These are phyloP conservation scores for Pammene fasciana DNA, from an alignment of 2,888 invertebrate genomes.

Conservation along the genomic window DNA sequence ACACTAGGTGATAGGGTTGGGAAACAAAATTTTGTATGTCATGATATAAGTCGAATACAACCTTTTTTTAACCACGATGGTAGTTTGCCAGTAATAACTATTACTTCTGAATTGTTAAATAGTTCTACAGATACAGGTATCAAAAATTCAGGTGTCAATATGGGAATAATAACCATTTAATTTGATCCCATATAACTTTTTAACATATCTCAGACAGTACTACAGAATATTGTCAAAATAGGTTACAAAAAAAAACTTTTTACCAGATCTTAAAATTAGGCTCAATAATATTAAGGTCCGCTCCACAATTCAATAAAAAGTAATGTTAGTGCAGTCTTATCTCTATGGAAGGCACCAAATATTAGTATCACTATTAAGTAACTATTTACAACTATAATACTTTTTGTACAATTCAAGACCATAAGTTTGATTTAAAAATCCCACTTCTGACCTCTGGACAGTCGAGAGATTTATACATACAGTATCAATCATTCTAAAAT, in stretches of 20 bases:
- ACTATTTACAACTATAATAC: slow-evolving; percentile 50
- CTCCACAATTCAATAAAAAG: slow-evolving; percentile 27
- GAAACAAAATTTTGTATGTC: slow-evolving; percentile 8
- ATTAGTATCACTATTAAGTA: slow-evolving; percentile 42
- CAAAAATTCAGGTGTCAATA: too few species aligned
- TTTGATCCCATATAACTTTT: too few species aligned
- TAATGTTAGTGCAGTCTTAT: slow-evolving; percentile 59
- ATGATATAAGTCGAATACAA: slow-evolving; percentile 21
- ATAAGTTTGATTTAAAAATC: neutral
- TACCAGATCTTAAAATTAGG: slow-evolving; percentile 37
- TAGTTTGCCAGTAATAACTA: neutral
- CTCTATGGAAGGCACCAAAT: slow-evolving; percentile 66
- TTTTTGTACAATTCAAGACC: slow-evolving; percentile 33
- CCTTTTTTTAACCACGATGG: neutral
- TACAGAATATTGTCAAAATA: neutral
- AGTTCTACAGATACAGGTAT: too few species aligned
- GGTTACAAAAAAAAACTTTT: neutral
- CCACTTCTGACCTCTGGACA: neutral
- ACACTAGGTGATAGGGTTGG: slow-evolving; percentile 10
- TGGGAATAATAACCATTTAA: too few species aligned
- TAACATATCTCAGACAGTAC: neutral
- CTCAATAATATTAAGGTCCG: slow-evolving; percentile 30
- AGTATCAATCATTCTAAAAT: slow-evolving; percentile 43
- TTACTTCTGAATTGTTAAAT: neutral
- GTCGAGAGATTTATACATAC: slow-evolving; percentile 7